Percentiles rank a stretch among this genome's conserved stretches.
phyloP scores from a whole-genome alignment of 2,797 vertebrate species.

The Iguana delicatissima region DNA sequence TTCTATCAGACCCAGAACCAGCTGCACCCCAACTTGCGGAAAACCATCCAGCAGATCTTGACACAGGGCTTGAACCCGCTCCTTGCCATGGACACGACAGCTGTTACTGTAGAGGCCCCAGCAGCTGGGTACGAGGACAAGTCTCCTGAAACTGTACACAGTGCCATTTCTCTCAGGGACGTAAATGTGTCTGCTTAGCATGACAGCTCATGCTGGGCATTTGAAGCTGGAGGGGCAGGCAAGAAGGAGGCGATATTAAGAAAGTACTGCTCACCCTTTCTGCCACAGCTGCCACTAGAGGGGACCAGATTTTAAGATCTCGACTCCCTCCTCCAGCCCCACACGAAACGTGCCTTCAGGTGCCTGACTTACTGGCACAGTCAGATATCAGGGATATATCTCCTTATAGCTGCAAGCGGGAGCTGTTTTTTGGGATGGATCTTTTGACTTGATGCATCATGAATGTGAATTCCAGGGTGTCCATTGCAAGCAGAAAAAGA shows the following conservation, averaged over 20 bases:
- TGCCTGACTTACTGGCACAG: slow-evolving; percentile 58
- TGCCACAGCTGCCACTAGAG: slow-evolving; percentile 57
- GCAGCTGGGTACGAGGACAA: slow-evolving; percentile 81
- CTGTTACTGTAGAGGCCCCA: slow-evolving; percentile 67
- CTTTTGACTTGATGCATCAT: slow-evolving; percentile 51
- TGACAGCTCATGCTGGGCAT: slow-evolving; percentile 58
- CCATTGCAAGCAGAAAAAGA: slow-evolving; percentile 31
- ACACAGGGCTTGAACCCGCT: slow-evolving; percentile 84
- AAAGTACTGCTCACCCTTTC: slow-evolving; percentile 41
- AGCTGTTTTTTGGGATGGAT: not conserved
- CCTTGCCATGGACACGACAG: slow-evolving; percentile 67
- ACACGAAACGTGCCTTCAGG: slow-evolving; percentile 78
- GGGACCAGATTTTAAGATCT: slow-evolving; percentile 60
- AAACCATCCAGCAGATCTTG: slow-evolving; percentile 94
- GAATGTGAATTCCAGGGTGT: slow-evolving; percentile 53
- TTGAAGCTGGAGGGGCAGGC: slow-evolving; percentile 52
- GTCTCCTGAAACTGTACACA: slow-evolving; percentile 77
- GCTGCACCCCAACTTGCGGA: slow-evolving; percentile 93
- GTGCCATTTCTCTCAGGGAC: slow-evolving; percentile 88
- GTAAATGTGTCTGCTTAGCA: slow-evolving; percentile 93
- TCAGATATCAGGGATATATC: slow-evolving; percentile 65
- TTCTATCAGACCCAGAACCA: slow-evolving; percentile 94
- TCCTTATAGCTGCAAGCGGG: slow-evolving; percentile 52
- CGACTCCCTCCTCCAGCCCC: slow-evolving; percentile 12
- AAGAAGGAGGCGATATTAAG: slow-evolving; percentile 48